Conservation (phyloP, 1,140 invertebrate species). For the Pinna nobilis region DNA sequence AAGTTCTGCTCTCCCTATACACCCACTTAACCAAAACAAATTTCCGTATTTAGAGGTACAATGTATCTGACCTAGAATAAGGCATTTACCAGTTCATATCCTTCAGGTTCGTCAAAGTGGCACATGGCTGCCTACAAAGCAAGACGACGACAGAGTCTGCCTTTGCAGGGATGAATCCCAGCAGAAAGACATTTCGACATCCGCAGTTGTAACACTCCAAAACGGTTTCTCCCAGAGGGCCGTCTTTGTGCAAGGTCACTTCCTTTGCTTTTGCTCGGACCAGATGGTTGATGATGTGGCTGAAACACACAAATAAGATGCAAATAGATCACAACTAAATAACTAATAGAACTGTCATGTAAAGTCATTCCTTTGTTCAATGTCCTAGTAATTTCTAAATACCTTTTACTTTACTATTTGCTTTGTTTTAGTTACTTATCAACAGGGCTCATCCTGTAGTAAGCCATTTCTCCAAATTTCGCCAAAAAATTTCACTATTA, state of each 20-base stretch:
- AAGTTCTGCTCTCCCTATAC: no score
- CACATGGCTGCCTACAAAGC: slow-evolving; percentile 97
- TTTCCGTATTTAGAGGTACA: no score
- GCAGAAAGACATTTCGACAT: slow-evolving; percentile 93
- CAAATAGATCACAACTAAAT: background rate
- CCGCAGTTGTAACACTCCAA: slow-evolving; percentile 99
- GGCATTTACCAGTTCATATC: slow-evolving; percentile 94
- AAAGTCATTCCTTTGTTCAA: no score
- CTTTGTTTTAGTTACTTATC: no score
- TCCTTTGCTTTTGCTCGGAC: slow-evolving; percentile 99
- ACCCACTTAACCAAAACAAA: no score
- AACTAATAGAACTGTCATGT: background rate
- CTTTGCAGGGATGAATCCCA: slow-evolving; percentile 99
- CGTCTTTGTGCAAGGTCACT: slow-evolving; percentile 97
- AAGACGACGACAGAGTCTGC: slow-evolving; percentile 99
- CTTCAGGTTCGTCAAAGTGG: slow-evolving; percentile 95
- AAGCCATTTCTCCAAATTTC: no score
- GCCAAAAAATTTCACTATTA: no score
- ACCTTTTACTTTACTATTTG: no score
- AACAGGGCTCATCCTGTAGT: no score
- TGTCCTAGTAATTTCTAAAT: no score
- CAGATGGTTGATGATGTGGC: slow-evolving; percentile 99
- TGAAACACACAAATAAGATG: slow-evolving; percentile 69
- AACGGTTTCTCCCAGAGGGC: slow-evolving; percentile 97
- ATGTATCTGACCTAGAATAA: no score